Conservation (phyloP, 2,888 invertebrate genomes). For the Tortrix viridana region DNA sequence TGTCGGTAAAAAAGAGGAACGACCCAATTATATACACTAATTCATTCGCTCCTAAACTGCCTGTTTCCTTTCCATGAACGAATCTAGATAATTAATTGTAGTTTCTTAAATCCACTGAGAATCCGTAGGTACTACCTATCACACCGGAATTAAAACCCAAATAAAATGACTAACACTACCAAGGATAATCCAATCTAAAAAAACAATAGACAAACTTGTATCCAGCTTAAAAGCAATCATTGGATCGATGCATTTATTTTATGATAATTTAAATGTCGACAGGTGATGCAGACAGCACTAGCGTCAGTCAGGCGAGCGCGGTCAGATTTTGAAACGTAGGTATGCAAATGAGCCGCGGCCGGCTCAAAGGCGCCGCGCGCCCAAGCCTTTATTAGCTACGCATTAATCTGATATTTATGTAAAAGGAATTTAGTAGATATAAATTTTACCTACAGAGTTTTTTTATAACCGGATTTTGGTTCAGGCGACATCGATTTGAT, state of each 20-base stretch:
- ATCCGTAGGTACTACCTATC: too few species aligned
- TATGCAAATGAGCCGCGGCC: slow-evolving; percentile 71
- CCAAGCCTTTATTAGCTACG: slow-evolving; percentile 66
- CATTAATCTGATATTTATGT: slow-evolving; percentile 62
- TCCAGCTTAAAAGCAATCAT: slow-evolving; percentile 19
- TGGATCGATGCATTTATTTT: slow-evolving; percentile 40
- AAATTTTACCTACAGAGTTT: slow-evolving; percentile 43
- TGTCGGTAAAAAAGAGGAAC: too few species aligned
- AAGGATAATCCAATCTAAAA: not conserved
- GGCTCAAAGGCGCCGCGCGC: slow-evolving; percentile 68
- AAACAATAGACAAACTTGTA: slow-evolving; percentile 8
- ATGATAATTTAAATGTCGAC: slow-evolving; percentile 54
- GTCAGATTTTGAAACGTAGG: slow-evolving; percentile 75
- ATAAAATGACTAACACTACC: too few species aligned
- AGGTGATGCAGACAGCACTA: slow-evolving; percentile 60
- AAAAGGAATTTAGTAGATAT: slow-evolving; percentile 51
- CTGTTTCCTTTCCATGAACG: too few species aligned
- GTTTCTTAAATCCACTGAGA: too few species aligned
- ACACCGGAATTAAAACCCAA: too few species aligned
- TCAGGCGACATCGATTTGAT: slow-evolving; percentile 25
- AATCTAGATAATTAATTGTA: too few species aligned
- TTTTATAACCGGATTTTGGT: slow-evolving; percentile 30
- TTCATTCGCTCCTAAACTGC: too few species aligned
- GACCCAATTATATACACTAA: too few species aligned
- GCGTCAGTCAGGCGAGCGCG: slow-evolving; percentile 58